Conservation (phyloP, 2,797 vertebrate genomes). For the Onychomys torridus region DNA sequence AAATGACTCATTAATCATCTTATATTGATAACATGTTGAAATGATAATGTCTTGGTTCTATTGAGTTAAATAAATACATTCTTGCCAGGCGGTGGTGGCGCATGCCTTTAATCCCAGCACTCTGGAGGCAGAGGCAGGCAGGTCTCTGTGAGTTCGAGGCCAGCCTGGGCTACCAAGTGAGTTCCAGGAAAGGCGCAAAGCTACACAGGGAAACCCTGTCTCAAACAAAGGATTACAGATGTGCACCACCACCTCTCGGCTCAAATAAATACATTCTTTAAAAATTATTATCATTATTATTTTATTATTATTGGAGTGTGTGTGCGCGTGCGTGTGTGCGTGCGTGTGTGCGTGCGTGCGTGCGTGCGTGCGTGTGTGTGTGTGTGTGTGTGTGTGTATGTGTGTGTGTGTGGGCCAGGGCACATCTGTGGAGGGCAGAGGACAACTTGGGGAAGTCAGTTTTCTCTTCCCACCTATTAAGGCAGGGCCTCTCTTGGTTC, state of each 20-base stretch:
- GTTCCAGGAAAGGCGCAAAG: too few relatives aligned
- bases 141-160: too few relatives aligned
- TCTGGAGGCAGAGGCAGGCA: too few relatives aligned
- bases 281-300: background rate
- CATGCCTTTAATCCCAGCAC: too few relatives aligned
- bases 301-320: background rate
- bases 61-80: background rate
- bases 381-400: background rate
- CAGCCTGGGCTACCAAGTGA: too few relatives aligned
- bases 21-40: background rate
- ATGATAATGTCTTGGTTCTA: background rate
- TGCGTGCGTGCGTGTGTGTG: too few relatives aligned
- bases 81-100: too few relatives aligned
- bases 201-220: too few relatives aligned
- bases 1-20: slow-evolving; percentile 37
- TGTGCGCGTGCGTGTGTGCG: background rate
- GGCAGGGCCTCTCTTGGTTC: background rate
- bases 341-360: background rate
- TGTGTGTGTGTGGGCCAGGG: background rate
- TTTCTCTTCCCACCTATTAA: background rate
- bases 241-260: too few relatives aligned
- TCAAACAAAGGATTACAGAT: too few relatives aligned
- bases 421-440: background rate
- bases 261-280: background rate
- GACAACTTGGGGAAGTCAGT: background rate